Percentiles rank a stretch among this genome's conserved stretches.
phyloP scores from a whole-genome alignment of 2,113 vertebrate species.

The Labeo rohita region DNA sequence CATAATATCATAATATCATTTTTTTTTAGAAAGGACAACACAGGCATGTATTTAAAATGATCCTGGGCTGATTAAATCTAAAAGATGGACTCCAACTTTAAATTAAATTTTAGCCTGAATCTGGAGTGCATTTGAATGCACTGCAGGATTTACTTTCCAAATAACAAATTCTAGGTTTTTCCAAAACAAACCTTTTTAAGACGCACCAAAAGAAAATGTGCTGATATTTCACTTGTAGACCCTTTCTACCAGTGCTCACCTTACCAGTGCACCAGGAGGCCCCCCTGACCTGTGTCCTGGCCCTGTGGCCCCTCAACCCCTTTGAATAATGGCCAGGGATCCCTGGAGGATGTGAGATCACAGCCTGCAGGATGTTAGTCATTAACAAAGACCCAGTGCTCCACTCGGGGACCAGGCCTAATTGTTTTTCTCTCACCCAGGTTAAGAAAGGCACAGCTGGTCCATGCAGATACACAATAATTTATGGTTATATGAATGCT shows the following conservation, averaged over 20 bases:
- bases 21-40: neutral
- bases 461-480: constrained; percentile 40
- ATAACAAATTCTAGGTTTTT: neutral
- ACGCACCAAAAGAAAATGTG: neutral
- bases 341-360: constrained; percentile 53
- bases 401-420: constrained; percentile 20
- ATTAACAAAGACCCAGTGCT: constrained; percentile 40
- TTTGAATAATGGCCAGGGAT: constrained; percentile 39
- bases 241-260: constrained; percentile 13
- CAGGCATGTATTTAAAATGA: neutral
- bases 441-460: constrained; percentile 41
- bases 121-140: neutral
- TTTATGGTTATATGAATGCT: constrained; percentile 36
- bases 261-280: constrained; percentile 18
- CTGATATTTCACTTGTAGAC: neutral
- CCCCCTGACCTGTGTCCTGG: constrained; percentile 34
- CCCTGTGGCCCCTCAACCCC: constrained; percentile 21
- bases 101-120: neutral
- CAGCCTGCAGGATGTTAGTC: constrained; percentile 50
- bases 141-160: neutral
- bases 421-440: constrained; percentile 50
- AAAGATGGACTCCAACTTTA: neutral
- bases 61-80: neutral
- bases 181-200: neutral
- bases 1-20: neutral